Conservation (phyloP, 2,888 invertebrate genomes). For the Beris chalybata region DNA sequence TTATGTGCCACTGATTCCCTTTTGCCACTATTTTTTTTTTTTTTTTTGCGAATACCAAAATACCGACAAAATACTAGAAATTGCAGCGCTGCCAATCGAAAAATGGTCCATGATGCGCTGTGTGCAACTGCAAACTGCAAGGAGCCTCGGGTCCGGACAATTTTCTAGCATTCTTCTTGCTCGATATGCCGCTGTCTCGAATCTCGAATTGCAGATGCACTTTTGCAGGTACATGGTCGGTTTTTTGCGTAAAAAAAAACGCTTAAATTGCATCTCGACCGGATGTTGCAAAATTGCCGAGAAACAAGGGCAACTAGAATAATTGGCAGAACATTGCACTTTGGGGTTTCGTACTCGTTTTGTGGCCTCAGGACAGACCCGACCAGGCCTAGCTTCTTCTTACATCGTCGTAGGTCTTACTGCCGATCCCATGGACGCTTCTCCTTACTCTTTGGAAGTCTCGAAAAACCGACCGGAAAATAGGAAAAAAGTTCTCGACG, state of each 20-base stretch:
- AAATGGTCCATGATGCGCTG: no score
- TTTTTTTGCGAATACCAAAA: no score
- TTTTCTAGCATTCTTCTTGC: not conserved
- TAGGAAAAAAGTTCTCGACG: slow-evolving; percentile 34
- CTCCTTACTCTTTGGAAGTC: slow-evolving; percentile 19
- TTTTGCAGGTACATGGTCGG: not conserved
- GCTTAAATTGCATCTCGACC: slow-evolving; percentile 41
- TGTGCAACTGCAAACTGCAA: no score
- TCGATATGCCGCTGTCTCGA: not conserved
- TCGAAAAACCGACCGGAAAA: slow-evolving; percentile 37
- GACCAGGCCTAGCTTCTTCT: no score
- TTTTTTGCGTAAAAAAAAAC: slow-evolving; percentile 30
- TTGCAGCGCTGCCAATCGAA: not conserved
- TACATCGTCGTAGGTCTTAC: no score
- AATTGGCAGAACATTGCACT: slow-evolving; percentile 36
- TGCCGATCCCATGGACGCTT: not conserved
- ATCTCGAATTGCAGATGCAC: not conserved
- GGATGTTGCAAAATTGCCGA: slow-evolving; percentile 42
- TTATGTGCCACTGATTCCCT: no score
- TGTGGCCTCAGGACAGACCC: slow-evolving; percentile 19
- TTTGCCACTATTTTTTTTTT: no score
- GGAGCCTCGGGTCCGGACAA: not conserved
- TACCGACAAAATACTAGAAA: not conserved
- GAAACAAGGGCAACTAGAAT: slow-evolving; percentile 39
- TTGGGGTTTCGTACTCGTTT: slow-evolving; percentile 24